A percentile compares a stretch with the other conserved stretches of the same genome.
Evolutionary conservation across 2,888 invertebrate genomes (phyloP).

Genomic region (Ochropleura leucogaster): DNA sequence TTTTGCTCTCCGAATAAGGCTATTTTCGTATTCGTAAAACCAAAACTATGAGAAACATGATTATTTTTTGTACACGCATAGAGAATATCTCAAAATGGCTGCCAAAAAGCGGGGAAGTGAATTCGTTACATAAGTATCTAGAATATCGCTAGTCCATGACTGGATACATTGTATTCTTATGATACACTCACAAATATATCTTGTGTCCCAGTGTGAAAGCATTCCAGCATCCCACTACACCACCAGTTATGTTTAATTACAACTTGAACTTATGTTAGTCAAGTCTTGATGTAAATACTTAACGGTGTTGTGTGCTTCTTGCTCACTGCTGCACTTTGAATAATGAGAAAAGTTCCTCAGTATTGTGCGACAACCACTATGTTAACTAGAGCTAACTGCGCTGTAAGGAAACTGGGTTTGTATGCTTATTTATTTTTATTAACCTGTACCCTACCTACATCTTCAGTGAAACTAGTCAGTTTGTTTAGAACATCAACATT

Average conservation of each 20-base stretch:
- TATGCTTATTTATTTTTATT: conserved; percentile 24
- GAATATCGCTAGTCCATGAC: too few relatives aligned
- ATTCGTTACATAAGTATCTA: too few relatives aligned
- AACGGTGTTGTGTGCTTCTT: conserved; percentile 49
- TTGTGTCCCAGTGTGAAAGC: neutral
- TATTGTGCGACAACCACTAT: conserved; percentile 49
- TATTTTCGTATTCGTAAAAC: too few relatives aligned
- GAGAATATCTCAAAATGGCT: too few relatives aligned
- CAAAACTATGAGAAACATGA: too few relatives aligned
- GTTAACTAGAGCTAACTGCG: conserved; percentile 42
- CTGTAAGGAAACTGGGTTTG: conserved; percentile 27
- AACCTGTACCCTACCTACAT: neutral
- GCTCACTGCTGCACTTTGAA: conserved; percentile 53
- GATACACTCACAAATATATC: neutral
- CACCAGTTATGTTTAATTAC: conserved; percentile 45
- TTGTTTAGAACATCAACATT: too few relatives aligned
- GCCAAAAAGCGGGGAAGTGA: too few relatives aligned
- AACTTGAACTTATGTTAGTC: conserved; percentile 52
- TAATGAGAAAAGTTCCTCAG: conserved; percentile 64
- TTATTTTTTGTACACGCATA: too few relatives aligned
- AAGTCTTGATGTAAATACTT: conserved; percentile 58
- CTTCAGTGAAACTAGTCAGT: neutral
- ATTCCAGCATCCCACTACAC: conserved; percentile 15
- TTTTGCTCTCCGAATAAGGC: too few relatives aligned
- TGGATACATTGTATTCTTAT: too few relatives aligned